These are phyloP conservation scores for Myoxocephalus aenaeus DNA, from an alignment of 2,797 vertebrate species.

Conservation along the genomic window DNA sequence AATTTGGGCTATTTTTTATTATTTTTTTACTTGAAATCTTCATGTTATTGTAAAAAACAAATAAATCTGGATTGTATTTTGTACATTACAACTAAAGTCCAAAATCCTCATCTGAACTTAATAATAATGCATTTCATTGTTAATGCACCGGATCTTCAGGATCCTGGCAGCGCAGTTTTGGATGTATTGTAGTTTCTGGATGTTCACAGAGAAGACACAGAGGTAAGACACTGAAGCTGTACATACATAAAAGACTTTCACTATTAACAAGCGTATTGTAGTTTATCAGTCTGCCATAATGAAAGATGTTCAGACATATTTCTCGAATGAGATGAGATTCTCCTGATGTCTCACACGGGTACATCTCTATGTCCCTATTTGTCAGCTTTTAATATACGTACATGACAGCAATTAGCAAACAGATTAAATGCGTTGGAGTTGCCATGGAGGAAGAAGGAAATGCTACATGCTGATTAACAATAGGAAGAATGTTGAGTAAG, in stretches of 20 bases:
- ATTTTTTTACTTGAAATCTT: too few species aligned
- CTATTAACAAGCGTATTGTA: background rate
- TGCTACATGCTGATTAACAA: background rate
- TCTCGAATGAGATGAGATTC: conserved; percentile 14
- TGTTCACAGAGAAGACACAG: too few species aligned
- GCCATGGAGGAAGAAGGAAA: background rate
- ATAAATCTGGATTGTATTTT: too few species aligned
- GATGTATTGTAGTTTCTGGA: too few species aligned
- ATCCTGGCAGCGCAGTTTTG: too few species aligned
- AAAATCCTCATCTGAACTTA: too few species aligned
- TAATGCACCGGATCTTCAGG: too few species aligned
- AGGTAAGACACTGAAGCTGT: too few species aligned
- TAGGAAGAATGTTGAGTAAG: background rate
- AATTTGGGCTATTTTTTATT: too few species aligned
- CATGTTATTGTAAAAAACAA: too few species aligned
- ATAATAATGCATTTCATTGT: too few species aligned
- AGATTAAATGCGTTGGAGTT: background rate
- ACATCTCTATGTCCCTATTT: background rate
- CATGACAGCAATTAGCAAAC: conserved; percentile 13
- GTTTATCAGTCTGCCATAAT: background rate
- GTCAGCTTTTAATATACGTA: conserved; percentile 13
- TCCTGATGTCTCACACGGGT: background rate
- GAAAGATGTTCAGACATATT: conserved; percentile 11
- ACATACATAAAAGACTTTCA: background rate
- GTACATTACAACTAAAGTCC: too few species aligned